phyloP scores from a whole-genome alignment of 2,113 vertebrate species.

The Gulo gulo region DNA sequence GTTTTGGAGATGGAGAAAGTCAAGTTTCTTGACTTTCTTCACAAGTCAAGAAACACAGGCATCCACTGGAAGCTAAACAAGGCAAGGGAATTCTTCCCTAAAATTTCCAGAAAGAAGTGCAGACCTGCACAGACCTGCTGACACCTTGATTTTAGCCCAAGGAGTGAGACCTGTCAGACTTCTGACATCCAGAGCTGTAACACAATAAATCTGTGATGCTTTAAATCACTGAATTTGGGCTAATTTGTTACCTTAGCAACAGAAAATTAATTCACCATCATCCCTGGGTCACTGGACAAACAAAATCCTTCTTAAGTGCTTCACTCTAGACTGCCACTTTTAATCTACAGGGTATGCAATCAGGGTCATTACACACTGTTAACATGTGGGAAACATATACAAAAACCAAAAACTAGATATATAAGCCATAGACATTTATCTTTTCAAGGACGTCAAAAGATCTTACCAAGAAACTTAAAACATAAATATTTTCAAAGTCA shows the following conservation, averaged over 20 bases:
- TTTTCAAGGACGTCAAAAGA: background rate
- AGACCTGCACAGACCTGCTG: accelerated
- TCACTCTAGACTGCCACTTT: background rate
- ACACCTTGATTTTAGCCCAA: background rate
- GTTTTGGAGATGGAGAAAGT: background rate
- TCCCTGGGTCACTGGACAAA: background rate
- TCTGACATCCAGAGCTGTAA: background rate
- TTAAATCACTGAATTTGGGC: background rate
- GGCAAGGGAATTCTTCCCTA: background rate
- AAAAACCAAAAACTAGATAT: background rate
- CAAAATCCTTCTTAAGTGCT: background rate
- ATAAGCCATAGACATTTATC: background rate
- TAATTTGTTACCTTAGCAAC: background rate
- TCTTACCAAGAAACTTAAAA: background rate
- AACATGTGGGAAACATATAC: background rate
- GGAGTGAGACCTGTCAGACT: background rate
- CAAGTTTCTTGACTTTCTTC: background rate
- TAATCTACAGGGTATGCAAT: background rate
- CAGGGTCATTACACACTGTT: background rate
- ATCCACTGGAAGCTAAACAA: background rate
- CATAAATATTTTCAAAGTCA: background rate
- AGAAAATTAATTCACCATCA: background rate
- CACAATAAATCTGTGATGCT: background rate
- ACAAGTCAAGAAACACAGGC: accelerated
- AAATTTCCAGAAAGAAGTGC: background rate